Conservation (phyloP, 2,113 vertebrate genomes). For the Plestiodon gilberti region DNA sequence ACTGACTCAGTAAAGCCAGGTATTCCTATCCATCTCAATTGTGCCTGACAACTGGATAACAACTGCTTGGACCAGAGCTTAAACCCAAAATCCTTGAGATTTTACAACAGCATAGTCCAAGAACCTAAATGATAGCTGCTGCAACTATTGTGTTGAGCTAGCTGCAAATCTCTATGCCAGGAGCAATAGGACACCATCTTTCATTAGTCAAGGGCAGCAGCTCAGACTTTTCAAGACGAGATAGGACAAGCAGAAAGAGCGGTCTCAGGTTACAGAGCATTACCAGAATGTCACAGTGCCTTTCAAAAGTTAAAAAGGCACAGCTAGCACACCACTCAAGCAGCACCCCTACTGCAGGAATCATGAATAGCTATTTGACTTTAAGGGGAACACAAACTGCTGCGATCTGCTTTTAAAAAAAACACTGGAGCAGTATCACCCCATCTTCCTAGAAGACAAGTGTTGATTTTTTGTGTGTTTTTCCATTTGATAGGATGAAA, state of each 20-base stretch:
- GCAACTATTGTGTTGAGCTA: neutral
- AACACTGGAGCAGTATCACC: neutral
- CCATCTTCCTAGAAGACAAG: neutral
- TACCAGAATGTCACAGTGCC: neutral
- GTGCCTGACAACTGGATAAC: neutral
- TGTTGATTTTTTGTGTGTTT: too few species aligned
- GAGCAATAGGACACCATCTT: neutral
- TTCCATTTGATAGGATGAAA: neutral
- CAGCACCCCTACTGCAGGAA: neutral
- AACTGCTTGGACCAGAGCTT: neutral
- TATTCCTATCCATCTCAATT: neutral
- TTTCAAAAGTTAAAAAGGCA: neutral
- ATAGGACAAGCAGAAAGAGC: neutral
- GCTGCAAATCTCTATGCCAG: neutral
- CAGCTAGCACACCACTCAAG: neutral
- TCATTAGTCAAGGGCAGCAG: conserved; percentile 2
- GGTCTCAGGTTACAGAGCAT: conserved; percentile 7
- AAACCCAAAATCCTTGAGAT: neutral
- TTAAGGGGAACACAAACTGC: neutral
- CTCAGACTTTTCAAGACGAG: neutral
- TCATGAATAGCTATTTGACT: neutral
- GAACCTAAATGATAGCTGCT: neutral
- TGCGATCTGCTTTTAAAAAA: neutral
- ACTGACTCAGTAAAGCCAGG: neutral
- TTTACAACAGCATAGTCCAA: neutral